A percentile compares a stretch with the other conserved stretches of the same genome.
Conservation (phyloP, 2,888 invertebrate genomes). For the Drepana falcataria region DNA sequence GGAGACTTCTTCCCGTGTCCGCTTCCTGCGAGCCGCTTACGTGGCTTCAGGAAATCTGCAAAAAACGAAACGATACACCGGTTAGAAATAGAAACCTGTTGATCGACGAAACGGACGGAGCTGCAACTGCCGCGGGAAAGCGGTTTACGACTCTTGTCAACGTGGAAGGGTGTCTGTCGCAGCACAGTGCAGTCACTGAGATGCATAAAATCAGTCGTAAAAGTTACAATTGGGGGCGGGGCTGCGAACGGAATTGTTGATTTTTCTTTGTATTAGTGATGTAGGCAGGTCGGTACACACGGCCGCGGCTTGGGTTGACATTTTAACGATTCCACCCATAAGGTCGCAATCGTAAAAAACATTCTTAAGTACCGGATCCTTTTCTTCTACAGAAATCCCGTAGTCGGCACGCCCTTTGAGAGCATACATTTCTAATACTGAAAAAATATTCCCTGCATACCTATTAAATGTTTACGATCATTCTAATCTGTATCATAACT, state of each 20-base stretch:
- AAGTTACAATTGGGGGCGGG: conserved; percentile 24
- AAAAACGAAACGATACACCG: conserved; percentile 29
- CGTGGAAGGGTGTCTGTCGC: conserved; percentile 26
- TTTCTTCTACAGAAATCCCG: conserved; percentile 44
- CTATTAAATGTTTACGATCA: conserved; percentile 64
- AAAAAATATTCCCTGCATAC: conserved; percentile 60
- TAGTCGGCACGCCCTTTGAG: conserved; percentile 57
- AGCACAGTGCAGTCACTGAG: conserved; percentile 27
- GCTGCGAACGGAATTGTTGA: conserved; percentile 6
- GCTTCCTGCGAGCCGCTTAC: conserved; percentile 77
- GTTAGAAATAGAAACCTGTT: neutral
- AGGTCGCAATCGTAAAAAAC: conserved; percentile 46
- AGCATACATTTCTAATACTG: conserved; percentile 53
- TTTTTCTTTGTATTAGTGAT: conserved; percentile 1
- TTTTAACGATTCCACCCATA: conserved; percentile 66
- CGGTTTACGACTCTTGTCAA: conserved; percentile 35
- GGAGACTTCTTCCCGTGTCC: conserved; percentile 76
- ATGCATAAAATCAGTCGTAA: conserved; percentile 49
- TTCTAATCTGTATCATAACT: conserved; percentile 63
- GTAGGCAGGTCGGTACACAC: neutral
- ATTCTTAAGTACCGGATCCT: conserved; percentile 44
- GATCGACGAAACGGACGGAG: conserved; percentile 10
- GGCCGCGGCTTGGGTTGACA: conserved; percentile 9
- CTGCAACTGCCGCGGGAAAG: conserved; percentile 23
- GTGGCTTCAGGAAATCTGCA: conserved; percentile 84